Percentiles rank a stretch among this genome's conserved stretches.
These are phyloP conservation scores for Leptinotarsa texana DNA, from an alignment of 1,140 invertebrate species.

Conservation along the genomic window DNA sequence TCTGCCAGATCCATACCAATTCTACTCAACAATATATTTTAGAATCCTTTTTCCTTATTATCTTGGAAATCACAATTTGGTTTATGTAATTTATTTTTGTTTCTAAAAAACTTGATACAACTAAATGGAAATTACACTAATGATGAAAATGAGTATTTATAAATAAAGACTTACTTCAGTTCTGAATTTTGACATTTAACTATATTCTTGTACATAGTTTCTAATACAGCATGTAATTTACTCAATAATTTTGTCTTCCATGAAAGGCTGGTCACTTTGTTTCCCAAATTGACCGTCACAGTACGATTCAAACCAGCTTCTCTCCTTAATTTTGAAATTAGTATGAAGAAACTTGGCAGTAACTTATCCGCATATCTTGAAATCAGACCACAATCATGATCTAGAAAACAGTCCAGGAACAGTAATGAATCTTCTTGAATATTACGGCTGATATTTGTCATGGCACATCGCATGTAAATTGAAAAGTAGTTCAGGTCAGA, in stretches of 20 bases:
- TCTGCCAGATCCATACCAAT: too few relatives aligned
- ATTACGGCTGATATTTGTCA: slow-evolving; percentile 80
- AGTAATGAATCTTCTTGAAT: slow-evolving; percentile 81
- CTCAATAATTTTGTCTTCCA: slow-evolving; percentile 76
- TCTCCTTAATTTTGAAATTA: slow-evolving; percentile 72
- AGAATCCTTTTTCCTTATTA: too few relatives aligned
- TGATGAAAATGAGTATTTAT: background rate
- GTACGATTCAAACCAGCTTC: slow-evolving; percentile 66
- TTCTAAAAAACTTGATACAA: too few relatives aligned
- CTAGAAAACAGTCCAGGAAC: slow-evolving; percentile 72
- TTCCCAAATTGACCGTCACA: slow-evolving; percentile 66
- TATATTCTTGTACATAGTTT: slow-evolving; percentile 43
- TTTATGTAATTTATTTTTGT: too few relatives aligned
- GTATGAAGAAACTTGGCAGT: slow-evolving; percentile 75
- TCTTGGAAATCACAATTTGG: background rate
- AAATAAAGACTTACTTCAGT: background rate
- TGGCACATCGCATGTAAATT: slow-evolving; percentile 80
- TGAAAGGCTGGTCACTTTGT: slow-evolving; percentile 70
- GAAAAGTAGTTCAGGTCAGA: slow-evolving; percentile 76
- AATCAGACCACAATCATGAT: slow-evolving; percentile 64
- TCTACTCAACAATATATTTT: too few relatives aligned
- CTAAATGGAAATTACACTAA: too few relatives aligned
- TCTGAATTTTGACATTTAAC: slow-evolving; percentile 3
- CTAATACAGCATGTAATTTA: slow-evolving; percentile 66
- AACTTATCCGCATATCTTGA: slow-evolving; percentile 69